phyloP scores from a whole-genome alignment of 2,113 vertebrate genomes.

The Menura novaehollandiae region DNA sequence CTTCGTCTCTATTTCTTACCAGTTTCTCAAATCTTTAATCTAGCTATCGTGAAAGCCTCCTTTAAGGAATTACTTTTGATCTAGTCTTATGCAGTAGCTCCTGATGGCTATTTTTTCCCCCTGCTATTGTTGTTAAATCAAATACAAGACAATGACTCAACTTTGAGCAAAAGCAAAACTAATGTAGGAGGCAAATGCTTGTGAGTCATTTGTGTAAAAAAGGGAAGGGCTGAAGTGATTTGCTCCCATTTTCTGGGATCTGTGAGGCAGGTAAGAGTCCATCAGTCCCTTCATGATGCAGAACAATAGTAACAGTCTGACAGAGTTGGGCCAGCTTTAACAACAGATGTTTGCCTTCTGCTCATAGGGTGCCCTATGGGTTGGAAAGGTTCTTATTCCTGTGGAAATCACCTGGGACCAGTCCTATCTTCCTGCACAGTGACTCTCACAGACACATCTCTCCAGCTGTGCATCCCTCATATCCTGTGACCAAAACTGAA shows the following conservation, averaged over 20 bases:
- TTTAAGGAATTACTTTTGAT: conserved; percentile 26
- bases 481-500: not conserved
- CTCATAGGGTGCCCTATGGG: not conserved
- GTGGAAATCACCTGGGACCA: not conserved
- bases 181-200: conserved; percentile 42
- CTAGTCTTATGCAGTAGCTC: not conserved
- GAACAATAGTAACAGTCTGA: not conserved
- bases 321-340: not conserved
- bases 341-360: not conserved
- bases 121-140: conserved; percentile 31
- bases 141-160: conserved; percentile 54
- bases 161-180: conserved; percentile 31
- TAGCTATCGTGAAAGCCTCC: not conserved
- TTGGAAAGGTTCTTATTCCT: not conserved
- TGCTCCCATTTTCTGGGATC: not conserved
- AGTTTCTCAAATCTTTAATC: not conserved
- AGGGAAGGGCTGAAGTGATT: not conserved
- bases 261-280: not conserved
- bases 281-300: not conserved
- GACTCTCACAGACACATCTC: not conserved
- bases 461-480: not conserved
- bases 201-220: conserved; percentile 40
- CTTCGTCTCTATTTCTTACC: not conserved
- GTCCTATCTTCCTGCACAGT: not conserved
- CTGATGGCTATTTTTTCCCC: not conserved